Percentiles rank a stretch among this genome's conserved stretches.
Conservation (phyloP, 2,113 vertebrate genomes). For the Myrmecobius fasciatus region DNA sequence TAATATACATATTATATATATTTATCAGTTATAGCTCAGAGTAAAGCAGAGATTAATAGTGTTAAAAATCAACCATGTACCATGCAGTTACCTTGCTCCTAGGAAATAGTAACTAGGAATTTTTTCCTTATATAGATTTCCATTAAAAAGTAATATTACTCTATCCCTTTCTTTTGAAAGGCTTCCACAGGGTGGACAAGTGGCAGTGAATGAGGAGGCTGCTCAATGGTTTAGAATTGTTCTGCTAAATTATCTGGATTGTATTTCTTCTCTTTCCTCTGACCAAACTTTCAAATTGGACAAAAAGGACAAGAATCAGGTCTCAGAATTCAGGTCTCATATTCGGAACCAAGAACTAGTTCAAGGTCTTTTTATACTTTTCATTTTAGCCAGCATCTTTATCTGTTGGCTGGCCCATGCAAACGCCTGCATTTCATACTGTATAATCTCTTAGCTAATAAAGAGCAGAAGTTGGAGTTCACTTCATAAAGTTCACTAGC, state of each 20-base stretch:
- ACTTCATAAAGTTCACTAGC: conserved; percentile 64
- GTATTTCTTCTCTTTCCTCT: conserved; percentile 27
- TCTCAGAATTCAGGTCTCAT: conserved; percentile 39
- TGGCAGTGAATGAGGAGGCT: conserved; percentile 61
- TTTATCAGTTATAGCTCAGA: conserved; percentile 60
- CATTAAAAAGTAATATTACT: conserved; percentile 50
- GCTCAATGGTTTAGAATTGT: conserved; percentile 41
- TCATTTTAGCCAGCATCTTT: conserved; percentile 51
- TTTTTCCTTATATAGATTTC: conserved; percentile 44
- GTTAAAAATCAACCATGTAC: conserved; percentile 62
- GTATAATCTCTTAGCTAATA: conserved; percentile 57
- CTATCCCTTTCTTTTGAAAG: conserved; percentile 55
- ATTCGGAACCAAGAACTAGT: conserved; percentile 30
- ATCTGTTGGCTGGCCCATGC: conserved; percentile 62
- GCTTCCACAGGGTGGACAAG: conserved; percentile 61
- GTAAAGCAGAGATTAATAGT: conserved; percentile 52
- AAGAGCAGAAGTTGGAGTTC: conserved; percentile 59
- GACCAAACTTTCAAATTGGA: conserved; percentile 39
- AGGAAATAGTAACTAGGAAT: conserved; percentile 56
- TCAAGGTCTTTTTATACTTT: conserved; percentile 42
- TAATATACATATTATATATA: conserved; percentile 21
- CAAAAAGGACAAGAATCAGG: background rate
- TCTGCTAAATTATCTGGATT: conserved; percentile 30
- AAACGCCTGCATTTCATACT: conserved; percentile 69
- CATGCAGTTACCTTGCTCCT: conserved; percentile 60